Evolutionary conservation across 2,113 vertebrate genomes (phyloP), one percentile per base, ranked within the genome.

Genomic region (Corythornis cristatus): DNA sequence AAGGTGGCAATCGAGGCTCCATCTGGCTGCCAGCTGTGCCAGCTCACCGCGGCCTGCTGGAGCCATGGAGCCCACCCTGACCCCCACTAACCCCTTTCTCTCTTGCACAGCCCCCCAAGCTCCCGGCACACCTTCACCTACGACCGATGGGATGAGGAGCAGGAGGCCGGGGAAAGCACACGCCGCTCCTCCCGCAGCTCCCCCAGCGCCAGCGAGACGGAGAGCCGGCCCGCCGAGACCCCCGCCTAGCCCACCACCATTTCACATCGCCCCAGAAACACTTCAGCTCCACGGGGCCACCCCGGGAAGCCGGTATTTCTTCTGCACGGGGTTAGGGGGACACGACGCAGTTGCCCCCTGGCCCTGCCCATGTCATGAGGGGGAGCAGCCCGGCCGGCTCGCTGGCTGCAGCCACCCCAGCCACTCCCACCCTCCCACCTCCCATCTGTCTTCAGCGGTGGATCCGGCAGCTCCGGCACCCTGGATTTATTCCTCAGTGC

Each of bases 111-210:
- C 97, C 98, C 99, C 53, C 95, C 98, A 25, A 95, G 96, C 78
- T 98, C 98, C 94, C 98, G 97, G 93, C 98, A 98, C 94, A 95
- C 94, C 87, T 98, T 98, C 54, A 45, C 95, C 97, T 98, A 97
- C 21, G 97, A 98, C 90, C 97, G 95, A 96, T 99, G 98, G 61
- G 99, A 99, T 12, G 98, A 99, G 50, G 99, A 99, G 86, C 98
- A 96, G 22, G 97, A 98, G 54, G 73, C 93, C 26, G 86, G 92
- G 67, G 97, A 95, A 62, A 96, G 97, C 95, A 95, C 97, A 8
- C 95, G 94, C 87, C 95, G 96, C 95, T 97, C 98, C 88, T 97
- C 95, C 48, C 73, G 95, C 96, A 98, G 95, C 96, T 97, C 96
- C 93, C 93, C 98, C 95, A 98, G 98, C 46, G 97, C 98, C 92